Base-by-base conservation (phyloP, 2,888 invertebrate species). In the Eupsilia transversa region DNA sequence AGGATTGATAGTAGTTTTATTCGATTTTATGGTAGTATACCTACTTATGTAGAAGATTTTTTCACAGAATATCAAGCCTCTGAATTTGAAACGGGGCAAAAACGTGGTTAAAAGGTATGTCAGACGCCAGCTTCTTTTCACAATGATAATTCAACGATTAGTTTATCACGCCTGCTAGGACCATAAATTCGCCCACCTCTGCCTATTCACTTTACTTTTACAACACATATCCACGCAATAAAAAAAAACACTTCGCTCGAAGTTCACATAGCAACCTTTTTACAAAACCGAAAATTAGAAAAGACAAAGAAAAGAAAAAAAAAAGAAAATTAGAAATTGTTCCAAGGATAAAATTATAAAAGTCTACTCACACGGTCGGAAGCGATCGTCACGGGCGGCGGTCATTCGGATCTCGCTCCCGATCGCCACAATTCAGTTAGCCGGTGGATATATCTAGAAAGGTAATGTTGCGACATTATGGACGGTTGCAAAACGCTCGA, bases 331-430 rank as follows among this genome's bases (percentile, higher is more conserved):
- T 71, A 12, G 35, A 80, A 77, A 72, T 59, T 63, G 43, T 70
- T 72, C 41, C 76, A 84, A 78, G 77, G 77, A 68, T 68, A 68
- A 20, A 46, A 69, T 46, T 64, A 60, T 64, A 57, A 67, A 68
- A 77, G 43, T 43, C 41, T 57, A 66, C 64, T 57, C 69, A 66
- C 74, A 57, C 46, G 43, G 27, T 85, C 85, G 81, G 85, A 85
- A 87, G 81, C 77, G 59, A 68, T 79, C 72, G 81, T 83, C 72
- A 80, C 75, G 80, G 52, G n/a, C 43, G 69, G 86, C 73, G 79
- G 81, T 74, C 85, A 87, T 87, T 85, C 81, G 87, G 86, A 87
- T 83, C 85, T 83, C 67, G 68, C n/a, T 79, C 84, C 80, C 79
- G 74, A 69, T 79, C 79, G 56, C 72, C 70, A 65, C 80, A 72